phyloP scores from a whole-genome alignment of 2,113 vertebrate genomes.

The human region DNA sequence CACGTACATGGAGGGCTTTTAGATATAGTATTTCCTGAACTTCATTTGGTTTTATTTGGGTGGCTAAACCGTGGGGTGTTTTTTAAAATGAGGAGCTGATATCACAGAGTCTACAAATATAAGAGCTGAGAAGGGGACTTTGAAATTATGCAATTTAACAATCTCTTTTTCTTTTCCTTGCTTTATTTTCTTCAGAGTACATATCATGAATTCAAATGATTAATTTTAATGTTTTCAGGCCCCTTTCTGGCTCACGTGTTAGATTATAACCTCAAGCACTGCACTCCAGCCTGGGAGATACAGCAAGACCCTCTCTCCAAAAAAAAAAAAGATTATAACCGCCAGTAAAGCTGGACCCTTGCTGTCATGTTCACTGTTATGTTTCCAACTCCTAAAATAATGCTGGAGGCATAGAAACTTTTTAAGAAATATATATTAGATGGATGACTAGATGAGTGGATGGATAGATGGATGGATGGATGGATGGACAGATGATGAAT shows the following conservation, averaged over 20 bases:
- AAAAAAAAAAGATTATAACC: not conserved
- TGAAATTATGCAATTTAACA: not conserved
- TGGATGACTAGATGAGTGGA: not conserved
- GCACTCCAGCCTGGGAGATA: too few relatives aligned
- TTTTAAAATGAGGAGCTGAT: conserved; percentile 15
- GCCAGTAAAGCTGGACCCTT: not conserved
- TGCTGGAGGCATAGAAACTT: not conserved
- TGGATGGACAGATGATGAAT: not conserved
- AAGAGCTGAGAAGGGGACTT: not conserved
- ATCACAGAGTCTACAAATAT: not conserved
- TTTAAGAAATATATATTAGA: not conserved
- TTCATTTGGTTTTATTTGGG: not conserved
- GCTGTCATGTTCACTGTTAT: not conserved
- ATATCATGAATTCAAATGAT: not conserved
- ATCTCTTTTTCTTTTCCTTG: not conserved
- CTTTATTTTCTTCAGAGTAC: not conserved
- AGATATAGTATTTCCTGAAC: not conserved
- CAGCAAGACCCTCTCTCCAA: too few relatives aligned
- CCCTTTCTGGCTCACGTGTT: not conserved
- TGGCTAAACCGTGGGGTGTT: not conserved
- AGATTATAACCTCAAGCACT: not conserved
- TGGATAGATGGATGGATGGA: not conserved
- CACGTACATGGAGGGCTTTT: not conserved
- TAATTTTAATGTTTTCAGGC: not conserved
- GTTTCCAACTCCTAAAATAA: not conserved